A percentile compares a stretch with the other conserved stretches of the same genome.
phyloP scores from a whole-genome alignment of 2,888 invertebrate genomes.

The Acronicta leporina region DNA sequence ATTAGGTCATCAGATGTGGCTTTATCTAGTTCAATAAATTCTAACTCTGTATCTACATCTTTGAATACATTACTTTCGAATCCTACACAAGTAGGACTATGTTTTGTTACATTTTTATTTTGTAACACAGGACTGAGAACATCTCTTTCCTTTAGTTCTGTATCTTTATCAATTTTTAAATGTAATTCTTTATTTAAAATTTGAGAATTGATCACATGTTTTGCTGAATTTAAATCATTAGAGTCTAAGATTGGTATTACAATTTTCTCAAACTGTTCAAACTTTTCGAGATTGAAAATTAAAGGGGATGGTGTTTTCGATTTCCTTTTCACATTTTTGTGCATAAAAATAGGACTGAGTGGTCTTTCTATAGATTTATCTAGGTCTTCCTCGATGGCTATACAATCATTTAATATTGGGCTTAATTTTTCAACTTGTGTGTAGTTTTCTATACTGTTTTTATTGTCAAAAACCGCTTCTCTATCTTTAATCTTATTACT shows the following conservation, averaged over 20 bases:
- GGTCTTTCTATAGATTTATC: constrained; percentile 49
- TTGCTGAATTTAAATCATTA: constrained; percentile 63
- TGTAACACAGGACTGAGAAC: constrained; percentile 55
- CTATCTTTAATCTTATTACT: constrained; percentile 23
- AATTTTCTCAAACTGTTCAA: constrained; percentile 79
- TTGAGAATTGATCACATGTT: constrained; percentile 75
- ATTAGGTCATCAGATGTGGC: constrained; percentile 21
- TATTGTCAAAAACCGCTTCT: neutral
- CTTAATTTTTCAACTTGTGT: constrained; percentile 12
- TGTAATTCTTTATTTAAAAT: constrained; percentile 69
- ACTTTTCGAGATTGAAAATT: constrained; percentile 70
- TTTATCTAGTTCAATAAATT: constrained; percentile 33
- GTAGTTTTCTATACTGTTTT: neutral
- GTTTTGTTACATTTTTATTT: constrained; percentile 24
- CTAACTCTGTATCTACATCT: constrained; percentile 23
- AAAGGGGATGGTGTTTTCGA: constrained; percentile 60
- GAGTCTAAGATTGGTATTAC: constrained; percentile 69
- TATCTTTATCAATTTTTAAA: constrained; percentile 57
- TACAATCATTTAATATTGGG: constrained; percentile 27
- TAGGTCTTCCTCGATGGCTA: constrained; percentile 15
- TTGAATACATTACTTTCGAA: constrained; percentile 16
- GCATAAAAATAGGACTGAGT: constrained; percentile 69
- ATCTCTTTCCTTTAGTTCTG: constrained; percentile 39
- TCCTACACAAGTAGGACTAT: constrained; percentile 13
- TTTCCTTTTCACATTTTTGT: constrained; percentile 51